Conservation (phyloP, 1,140 invertebrate genomes). For the Cydia splendana region DNA sequence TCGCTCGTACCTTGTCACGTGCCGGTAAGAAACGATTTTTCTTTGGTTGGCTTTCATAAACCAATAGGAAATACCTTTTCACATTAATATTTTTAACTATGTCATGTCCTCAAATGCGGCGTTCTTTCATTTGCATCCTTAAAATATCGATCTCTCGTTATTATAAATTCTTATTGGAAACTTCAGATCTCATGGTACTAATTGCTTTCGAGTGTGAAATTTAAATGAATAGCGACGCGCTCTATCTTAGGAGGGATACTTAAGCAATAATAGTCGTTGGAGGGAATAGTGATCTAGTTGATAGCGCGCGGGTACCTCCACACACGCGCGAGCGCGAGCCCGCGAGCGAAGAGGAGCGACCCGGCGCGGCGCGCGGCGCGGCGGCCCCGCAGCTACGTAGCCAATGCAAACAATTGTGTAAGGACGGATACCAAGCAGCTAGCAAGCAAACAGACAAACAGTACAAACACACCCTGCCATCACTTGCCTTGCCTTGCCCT, state of each 20-base stretch:
- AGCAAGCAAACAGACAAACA: constrained; percentile 61
- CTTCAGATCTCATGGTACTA: constrained; percentile 77
- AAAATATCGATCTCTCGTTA: constrained; percentile 55
- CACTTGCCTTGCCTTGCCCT: constrained; percentile 32
- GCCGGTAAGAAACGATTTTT: constrained; percentile 65
- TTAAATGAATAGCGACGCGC: constrained; percentile 45
- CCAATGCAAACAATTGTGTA: constrained; percentile 80
- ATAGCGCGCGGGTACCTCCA: constrained; percentile 43
- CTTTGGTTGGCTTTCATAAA: constrained; percentile 71
- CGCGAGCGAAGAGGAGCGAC: constrained; percentile 40
- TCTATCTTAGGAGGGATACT: constrained; percentile 35
- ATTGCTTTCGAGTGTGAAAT: constrained; percentile 67
- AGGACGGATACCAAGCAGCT: constrained; percentile 75
- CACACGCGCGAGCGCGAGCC: constrained; percentile 41
- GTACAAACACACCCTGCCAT: constrained; percentile 26
- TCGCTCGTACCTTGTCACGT: constrained; percentile 61
- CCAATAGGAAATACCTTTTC: constrained; percentile 80
- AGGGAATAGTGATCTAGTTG: constrained; percentile 37
- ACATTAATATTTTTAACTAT: constrained; percentile 80
- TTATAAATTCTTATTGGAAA: constrained; percentile 65
- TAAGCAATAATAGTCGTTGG: constrained; percentile 37
- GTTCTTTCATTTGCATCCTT: constrained; percentile 77
- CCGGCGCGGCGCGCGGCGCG: constrained; percentile 39
- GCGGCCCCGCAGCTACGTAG: constrained; percentile 42
- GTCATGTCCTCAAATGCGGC: constrained; percentile 79